These are phyloP conservation scores for Hermodice carunculata DNA, from an alignment of 2,888 invertebrate species.

Conservation along the genomic window DNA sequence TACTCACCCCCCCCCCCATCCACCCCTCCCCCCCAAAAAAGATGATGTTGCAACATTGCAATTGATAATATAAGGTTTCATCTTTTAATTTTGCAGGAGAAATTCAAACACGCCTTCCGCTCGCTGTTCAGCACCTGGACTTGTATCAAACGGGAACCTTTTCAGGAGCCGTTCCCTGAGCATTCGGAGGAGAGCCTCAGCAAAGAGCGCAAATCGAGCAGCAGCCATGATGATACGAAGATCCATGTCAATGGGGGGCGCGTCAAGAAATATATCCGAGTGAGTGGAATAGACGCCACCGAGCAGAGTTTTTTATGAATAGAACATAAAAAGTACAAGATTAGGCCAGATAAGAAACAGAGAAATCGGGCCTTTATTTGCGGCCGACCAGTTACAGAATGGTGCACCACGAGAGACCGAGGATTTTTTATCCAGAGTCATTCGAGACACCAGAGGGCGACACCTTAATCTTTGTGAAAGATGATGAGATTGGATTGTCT, in stretches of 20 bases:
- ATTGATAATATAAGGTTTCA: too few species aligned
- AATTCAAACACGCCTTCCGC: slow-evolving; percentile 48
- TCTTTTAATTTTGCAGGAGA: slow-evolving; percentile 40
- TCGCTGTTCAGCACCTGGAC: slow-evolving; percentile 39
- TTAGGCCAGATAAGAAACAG: too few species aligned
- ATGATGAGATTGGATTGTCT: too few species aligned
- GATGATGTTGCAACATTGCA: too few species aligned
- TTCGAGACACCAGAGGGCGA: too few species aligned
- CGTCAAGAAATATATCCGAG: slow-evolving; percentile 14
- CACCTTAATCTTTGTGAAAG: too few species aligned
- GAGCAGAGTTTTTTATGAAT: slow-evolving; percentile 16
- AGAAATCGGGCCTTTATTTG: too few species aligned
- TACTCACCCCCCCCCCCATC: background rate
- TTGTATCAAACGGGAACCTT: slow-evolving; percentile 11
- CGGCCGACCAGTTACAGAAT: too few species aligned
- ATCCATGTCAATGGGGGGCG: slow-evolving; percentile 14
- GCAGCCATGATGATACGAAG: slow-evolving; percentile 9
- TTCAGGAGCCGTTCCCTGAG: slow-evolving; percentile 17
- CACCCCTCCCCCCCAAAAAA: background rate
- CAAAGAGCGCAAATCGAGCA: slow-evolving; percentile 2
- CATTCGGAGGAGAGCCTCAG: slow-evolving; percentile 3
- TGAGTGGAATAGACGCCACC: slow-evolving; percentile 5
- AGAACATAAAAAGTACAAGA: too few species aligned
- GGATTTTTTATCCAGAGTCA: too few species aligned
- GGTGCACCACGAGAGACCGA: too few species aligned